phyloP scores from a whole-genome alignment of 2,888 invertebrate species.

The Brachyopa scutellaris region DNA sequence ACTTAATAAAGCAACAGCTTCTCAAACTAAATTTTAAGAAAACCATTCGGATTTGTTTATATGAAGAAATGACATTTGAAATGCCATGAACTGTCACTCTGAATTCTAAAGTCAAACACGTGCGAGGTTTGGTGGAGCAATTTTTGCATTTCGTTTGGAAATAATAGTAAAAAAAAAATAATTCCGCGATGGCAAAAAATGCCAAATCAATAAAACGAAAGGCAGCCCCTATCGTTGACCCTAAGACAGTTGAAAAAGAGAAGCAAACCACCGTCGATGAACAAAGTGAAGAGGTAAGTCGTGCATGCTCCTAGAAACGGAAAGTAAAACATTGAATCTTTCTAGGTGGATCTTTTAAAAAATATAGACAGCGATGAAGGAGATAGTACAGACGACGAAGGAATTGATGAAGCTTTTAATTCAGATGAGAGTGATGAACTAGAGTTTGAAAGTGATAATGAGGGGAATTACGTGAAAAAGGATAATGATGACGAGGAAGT shows the following conservation, averaged over 20 bases:
- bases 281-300: slow-evolving; percentile 44
- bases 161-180: background rate
- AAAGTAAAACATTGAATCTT: background rate
- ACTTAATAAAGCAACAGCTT: no score
- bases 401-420: slow-evolving; percentile 77
- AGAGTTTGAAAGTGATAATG: slow-evolving; percentile 84
- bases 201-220: slow-evolving; percentile 60
- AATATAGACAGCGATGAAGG: slow-evolving; percentile 78
- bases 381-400: slow-evolving; percentile 82
- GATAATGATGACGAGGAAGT: slow-evolving; percentile 74
- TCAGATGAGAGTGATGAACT: slow-evolving; percentile 79
- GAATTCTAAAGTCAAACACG: slow-evolving; percentile 43
- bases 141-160: slow-evolving; percentile 14
- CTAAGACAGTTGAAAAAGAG: slow-evolving; percentile 15
- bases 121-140: slow-evolving; percentile 15
- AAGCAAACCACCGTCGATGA: slow-evolving; percentile 17
- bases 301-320: background rate
- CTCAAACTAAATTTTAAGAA: no score
- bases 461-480: slow-evolving; percentile 82
- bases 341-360: slow-evolving; percentile 77
- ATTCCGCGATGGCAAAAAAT: slow-evolving; percentile 60
- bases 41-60: slow-evolving; percentile 35
- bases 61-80: slow-evolving; percentile 26
- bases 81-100: slow-evolving; percentile 4
- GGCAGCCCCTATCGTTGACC: slow-evolving; percentile 56